Base-by-base conservation (phyloP, 1,140 invertebrate species). In the Listronotus bonariensis region DNA sequence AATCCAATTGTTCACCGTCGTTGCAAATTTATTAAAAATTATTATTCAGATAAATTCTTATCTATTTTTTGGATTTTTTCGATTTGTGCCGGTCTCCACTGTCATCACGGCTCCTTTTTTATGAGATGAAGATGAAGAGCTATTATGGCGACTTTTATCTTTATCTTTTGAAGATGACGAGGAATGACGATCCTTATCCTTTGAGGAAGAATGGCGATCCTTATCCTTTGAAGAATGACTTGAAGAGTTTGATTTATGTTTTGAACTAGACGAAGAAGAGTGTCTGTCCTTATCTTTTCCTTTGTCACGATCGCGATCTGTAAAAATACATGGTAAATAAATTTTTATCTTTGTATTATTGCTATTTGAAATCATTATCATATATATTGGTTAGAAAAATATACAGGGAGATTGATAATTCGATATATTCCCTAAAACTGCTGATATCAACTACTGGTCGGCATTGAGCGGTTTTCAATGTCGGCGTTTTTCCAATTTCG, bases 31-130 rank as follows among this genome's bases (percentile, higher is more conserved):
- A 18, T n/a, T 26, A 26, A 31, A 66, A 55, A 61, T 55, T 48
- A 38, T 14, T n/a, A n/a, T n/a, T 61, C 18, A 12, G 43, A 58
- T 7, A 48, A 68, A 62, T 5, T 42, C 20, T 59, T 17, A 49
- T 41, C 74, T 74, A 78, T 78, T 77, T 88, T 82, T 81, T 89
- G 17, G 86, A 84, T 80, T 85, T 90, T 75, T 91, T 91, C 68
- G 84, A 87, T 10, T 83, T 81, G 65, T 80, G 77, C 73, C 83
- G 83, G 40, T 90, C 89, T n/a, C 82, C 80, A 72, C 88, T 90
- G 59, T 89, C 87, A 32, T 92, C 89, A 20, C 89, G 84, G 9
- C 87, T 84, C 34, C 91, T 83, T 92, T 92, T 66, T 82, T 86
- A 32, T 41, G 42, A 9, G 34, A 36, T n/a, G 63, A 65, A 54